A percentile compares a stretch with the other conserved stretches of the same genome.
These are phyloP conservation scores for Epistrophe grossulariae DNA, from an alignment of 2,888 invertebrate genomes.

Conservation along the genomic window DNA sequence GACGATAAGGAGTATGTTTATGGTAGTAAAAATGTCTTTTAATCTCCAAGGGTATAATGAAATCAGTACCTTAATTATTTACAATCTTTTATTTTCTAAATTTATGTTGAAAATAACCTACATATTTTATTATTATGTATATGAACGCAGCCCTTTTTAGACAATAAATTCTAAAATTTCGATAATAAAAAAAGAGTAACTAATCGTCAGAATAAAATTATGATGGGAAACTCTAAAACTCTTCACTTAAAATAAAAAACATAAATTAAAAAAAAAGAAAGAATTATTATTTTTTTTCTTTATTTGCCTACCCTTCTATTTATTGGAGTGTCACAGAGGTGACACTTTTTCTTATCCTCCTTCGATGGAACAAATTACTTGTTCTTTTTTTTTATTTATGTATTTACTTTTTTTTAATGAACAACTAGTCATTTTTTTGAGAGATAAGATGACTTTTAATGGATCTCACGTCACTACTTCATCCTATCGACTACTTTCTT, in stretches of 20 bases:
- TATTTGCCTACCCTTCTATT: background rate
- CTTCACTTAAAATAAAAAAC: background rate
- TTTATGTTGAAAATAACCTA: background rate
- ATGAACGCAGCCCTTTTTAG: background rate
- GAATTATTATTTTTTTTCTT: background rate
- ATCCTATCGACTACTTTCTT: background rate
- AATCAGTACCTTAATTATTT: background rate
- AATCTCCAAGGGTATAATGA: too few relatives aligned
- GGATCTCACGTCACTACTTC: background rate
- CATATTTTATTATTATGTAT: background rate
- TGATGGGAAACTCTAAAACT: background rate
- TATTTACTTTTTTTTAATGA: background rate
- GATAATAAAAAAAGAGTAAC: background rate
- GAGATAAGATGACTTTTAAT: constrained; percentile 20
- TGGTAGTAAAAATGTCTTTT: too few relatives aligned
- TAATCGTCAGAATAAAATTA: background rate
- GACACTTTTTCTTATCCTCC: constrained; percentile 24
- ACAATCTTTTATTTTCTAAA: background rate
- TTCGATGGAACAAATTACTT: constrained; percentile 33
- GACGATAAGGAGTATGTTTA: too few relatives aligned
- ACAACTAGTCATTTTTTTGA: constrained; percentile 3
- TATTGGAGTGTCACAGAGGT: constrained; percentile 18
- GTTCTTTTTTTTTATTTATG: background rate
- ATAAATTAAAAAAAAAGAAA: constrained; percentile 4
- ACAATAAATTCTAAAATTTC: constrained; percentile 1